Percentiles rank a stretch among this genome's conserved stretches.
Evolutionary conservation across 2,797 vertebrate genomes (phyloP).

Genomic region (Cyprinella venusta): DNA sequence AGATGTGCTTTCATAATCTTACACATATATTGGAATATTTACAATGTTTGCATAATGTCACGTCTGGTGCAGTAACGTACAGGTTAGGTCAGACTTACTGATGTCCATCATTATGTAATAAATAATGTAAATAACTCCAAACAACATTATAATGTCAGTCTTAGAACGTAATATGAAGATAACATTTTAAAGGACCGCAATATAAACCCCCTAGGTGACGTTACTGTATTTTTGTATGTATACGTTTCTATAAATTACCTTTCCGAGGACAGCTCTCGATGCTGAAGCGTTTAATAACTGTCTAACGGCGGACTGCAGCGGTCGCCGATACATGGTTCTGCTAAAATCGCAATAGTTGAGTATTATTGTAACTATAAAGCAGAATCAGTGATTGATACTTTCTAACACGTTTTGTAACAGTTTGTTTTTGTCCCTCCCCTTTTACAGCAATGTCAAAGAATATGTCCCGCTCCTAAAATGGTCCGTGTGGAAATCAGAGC

Average conservation of each 20-base stretch:
- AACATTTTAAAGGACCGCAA: not conserved
- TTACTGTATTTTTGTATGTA: not conserved
- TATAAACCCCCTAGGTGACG: not conserved
- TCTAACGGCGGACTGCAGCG: constrained; percentile 70
- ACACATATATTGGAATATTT: not conserved
- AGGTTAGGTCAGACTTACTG: not conserved
- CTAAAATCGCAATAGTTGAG: constrained; percentile 41
- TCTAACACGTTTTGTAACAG: constrained; percentile 64
- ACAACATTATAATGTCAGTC: not conserved
- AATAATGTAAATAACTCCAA: not conserved
- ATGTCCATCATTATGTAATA: not conserved
- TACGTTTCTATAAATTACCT: constrained; percentile 68
- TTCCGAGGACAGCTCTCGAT: constrained; percentile 61
- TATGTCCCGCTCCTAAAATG: constrained; percentile 55
- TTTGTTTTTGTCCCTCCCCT: constrained; percentile 51
- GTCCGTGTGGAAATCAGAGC: constrained; percentile 62
- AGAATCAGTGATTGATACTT: constrained; percentile 37
- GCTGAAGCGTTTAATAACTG: constrained; percentile 58
- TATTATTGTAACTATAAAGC: constrained; percentile 52
- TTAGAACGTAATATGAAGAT: not conserved
- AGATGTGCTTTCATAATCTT: not conserved
- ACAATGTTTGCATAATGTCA: not conserved
- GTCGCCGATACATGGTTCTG: constrained; percentile 78
- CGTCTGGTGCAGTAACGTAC: not conserved
- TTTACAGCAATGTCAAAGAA: constrained; percentile 77